Evolutionary conservation across 2,888 invertebrate genomes (phyloP).

Genomic region (Pristionchus japonicus): DNA sequence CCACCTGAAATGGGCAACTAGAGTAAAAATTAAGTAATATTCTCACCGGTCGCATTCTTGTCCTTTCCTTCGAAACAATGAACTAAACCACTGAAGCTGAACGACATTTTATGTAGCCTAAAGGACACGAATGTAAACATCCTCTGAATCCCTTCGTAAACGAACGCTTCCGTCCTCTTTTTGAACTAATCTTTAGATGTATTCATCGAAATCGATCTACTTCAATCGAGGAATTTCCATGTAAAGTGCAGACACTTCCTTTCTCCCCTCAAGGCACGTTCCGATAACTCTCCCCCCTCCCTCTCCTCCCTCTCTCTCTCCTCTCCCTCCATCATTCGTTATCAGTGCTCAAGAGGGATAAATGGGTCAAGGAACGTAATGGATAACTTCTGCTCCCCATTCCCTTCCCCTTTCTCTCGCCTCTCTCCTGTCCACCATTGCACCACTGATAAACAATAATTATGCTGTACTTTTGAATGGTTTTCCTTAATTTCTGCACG

Average conservation of each 20-base stretch:
- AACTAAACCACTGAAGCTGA: background rate
- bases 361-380: slow-evolving; percentile 44
- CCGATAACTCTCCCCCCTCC: slow-evolving; percentile 1
- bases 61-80: background rate
- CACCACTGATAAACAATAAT: slow-evolving; percentile 28
- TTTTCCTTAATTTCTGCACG: too few species aligned
- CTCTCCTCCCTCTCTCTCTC: background rate
- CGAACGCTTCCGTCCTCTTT: background rate
- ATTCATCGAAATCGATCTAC: background rate
- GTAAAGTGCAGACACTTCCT: background rate
- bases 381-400: slow-evolving; percentile 11
- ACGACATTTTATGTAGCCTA: background rate
- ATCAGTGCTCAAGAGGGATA: slow-evolving; percentile 21
- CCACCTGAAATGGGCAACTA: background rate
- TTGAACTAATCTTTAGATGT: background rate
- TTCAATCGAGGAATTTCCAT: background rate
- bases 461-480: background rate
- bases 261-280: background rate
- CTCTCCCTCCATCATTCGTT: background rate
- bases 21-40: background rate
- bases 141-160: background rate
- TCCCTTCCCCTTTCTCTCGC: background rate
- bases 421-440: background rate
- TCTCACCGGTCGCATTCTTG: background rate
- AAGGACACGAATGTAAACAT: slow-evolving; percentile 19